Percentiles rank a stretch among this genome's conserved stretches.
Conservation (phyloP, 2,797 vertebrate genomes). For the Euthynnus affinis region DNA sequence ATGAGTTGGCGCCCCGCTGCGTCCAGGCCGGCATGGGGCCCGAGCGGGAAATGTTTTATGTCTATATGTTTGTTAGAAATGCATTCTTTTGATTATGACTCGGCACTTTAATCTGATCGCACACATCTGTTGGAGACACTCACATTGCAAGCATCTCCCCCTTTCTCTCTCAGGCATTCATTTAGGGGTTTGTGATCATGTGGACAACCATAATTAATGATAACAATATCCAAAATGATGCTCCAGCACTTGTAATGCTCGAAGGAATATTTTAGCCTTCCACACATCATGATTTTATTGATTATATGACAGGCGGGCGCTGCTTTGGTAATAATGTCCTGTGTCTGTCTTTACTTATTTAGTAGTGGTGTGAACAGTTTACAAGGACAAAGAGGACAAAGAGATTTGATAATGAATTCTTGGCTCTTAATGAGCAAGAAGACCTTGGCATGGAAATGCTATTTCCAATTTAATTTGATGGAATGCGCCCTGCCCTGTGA, state of each 20-base stretch:
- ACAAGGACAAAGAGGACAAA: conserved; percentile 45
- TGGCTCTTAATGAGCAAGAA: conserved; percentile 53
- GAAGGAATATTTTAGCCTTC: neutral
- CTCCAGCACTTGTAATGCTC: neutral
- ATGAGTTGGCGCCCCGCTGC: conserved; percentile 40
- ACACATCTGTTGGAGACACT: conserved; percentile 16
- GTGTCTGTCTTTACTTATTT: conserved; percentile 22
- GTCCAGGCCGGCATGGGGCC: neutral
- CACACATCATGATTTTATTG: conserved; percentile 13
- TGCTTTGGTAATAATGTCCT: neutral
- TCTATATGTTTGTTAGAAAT: conserved; percentile 62
- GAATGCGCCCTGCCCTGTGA: conserved; percentile 51
- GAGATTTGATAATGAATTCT: conserved; percentile 52
- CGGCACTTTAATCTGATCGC: conserved; percentile 11
- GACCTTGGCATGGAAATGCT: conserved; percentile 69
- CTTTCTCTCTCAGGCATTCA: neutral
- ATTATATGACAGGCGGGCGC: conserved; percentile 1
- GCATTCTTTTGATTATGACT: conserved; percentile 57
- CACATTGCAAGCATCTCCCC: neutral
- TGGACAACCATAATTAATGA: conserved; percentile 13
- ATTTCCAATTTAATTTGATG: conserved; percentile 68
- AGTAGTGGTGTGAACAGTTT: conserved; percentile 4
- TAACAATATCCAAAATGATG: conserved; percentile 8
- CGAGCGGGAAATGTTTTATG: conserved; percentile 39
- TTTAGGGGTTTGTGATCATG: neutral